phyloP scores from a whole-genome alignment of 2,888 invertebrate genomes.

The Agonopterix alstromeriana region DNA sequence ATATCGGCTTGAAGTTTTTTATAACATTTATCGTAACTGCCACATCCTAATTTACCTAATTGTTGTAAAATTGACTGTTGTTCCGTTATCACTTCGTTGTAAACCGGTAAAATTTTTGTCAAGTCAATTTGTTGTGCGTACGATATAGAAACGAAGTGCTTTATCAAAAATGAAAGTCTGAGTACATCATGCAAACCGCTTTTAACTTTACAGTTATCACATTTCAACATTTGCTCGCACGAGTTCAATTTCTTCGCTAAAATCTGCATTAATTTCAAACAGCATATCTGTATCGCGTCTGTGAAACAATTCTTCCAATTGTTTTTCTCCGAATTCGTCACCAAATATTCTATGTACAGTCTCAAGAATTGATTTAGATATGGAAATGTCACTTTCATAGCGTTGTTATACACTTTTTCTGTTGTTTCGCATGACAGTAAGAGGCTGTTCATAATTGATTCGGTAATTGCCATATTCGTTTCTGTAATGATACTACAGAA shows the following conservation, averaged over 20 bases:
- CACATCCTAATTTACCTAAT: slow-evolving; percentile 33
- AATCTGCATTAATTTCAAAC: slow-evolving; percentile 37
- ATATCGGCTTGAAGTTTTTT: slow-evolving; percentile 51
- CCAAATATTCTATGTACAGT: slow-evolving; percentile 39
- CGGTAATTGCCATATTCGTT: slow-evolving; percentile 18
- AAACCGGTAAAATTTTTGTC: slow-evolving; percentile 21
- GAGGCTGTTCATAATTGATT: slow-evolving; percentile 36
- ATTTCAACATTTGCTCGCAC: slow-evolving; percentile 45
- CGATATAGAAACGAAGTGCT: slow-evolving; percentile 34
- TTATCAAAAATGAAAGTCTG: slow-evolving; percentile 41
- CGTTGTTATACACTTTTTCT: slow-evolving; percentile 36
- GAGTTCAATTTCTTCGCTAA: slow-evolving; percentile 31
- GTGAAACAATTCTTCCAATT: slow-evolving; percentile 19
- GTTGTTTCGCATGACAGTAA: slow-evolving; percentile 33
- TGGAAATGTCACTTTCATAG: slow-evolving; percentile 41
- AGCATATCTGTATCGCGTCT: slow-evolving; percentile 24
- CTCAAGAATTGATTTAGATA: slow-evolving; percentile 47
- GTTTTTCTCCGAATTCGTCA: slow-evolving; percentile 15
- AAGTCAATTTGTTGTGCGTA: slow-evolving; percentile 24
- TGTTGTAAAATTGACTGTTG: slow-evolving; percentile 41
- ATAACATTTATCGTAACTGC: slow-evolving; percentile 43
- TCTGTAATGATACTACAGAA: slow-evolving; percentile 41
- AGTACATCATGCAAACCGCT: slow-evolving; percentile 50
- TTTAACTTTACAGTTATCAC: slow-evolving; percentile 47
- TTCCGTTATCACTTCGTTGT: slow-evolving; percentile 23